phyloP scores from a whole-genome alignment of 2,797 vertebrate genomes.

The Carapus acus region DNA sequence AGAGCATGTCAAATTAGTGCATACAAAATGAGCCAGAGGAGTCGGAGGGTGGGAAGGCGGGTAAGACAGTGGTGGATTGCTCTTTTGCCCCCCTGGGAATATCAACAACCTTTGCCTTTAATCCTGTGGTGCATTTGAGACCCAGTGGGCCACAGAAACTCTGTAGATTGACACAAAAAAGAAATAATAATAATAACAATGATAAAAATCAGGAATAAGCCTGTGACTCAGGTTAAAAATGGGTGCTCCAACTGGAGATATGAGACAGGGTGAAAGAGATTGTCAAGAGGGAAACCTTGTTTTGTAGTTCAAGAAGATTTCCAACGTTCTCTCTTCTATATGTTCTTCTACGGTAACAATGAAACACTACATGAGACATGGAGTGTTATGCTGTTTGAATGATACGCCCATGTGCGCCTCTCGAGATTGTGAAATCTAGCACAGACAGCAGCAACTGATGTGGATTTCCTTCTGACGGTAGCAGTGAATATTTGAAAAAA shows the following conservation, averaged over 20 bases:
- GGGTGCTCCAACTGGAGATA: constrained; percentile 41
- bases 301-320: constrained; percentile 46
- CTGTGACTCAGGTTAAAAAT: constrained; percentile 61
- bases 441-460: constrained; percentile 46
- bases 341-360: too few species aligned
- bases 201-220: constrained; percentile 54
- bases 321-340: constrained; percentile 32
- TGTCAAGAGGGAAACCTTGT: constrained; percentile 24
- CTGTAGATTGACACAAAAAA: constrained; percentile 34
- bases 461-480: constrained; percentile 49
- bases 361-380: too few species aligned
- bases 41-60: constrained; percentile 6
- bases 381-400: constrained; percentile 45
- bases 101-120: too few species aligned
- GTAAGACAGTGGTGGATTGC: too few species aligned
- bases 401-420: too few species aligned
- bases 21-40: constrained; percentile 19
- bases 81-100: constrained; percentile 22
- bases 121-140: too few species aligned
- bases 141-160: constrained; percentile 32
- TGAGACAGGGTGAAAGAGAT: constrained; percentile 47
- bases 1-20: constrained; percentile 55
- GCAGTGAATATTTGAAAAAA: constrained; percentile 38
- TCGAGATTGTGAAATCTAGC: too few species aligned
- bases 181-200: too few species aligned